Conservation (phyloP, 1,140 invertebrate genomes). For the Drosophila arawakana region DNA sequence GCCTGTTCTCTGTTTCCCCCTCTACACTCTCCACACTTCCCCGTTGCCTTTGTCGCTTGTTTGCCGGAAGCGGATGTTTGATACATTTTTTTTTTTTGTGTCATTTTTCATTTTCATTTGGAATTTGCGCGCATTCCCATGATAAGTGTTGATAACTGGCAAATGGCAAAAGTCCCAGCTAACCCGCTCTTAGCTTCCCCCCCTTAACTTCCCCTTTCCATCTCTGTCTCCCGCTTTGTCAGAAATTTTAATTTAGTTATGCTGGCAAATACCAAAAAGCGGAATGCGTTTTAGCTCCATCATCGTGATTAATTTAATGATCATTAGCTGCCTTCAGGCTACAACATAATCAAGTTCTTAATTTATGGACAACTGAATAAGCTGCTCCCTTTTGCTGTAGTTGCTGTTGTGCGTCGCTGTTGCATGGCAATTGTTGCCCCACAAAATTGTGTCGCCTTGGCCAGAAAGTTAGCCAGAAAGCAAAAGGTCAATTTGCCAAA, state of each 20-base stretch:
- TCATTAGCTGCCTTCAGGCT: conserved; percentile 11
- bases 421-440: conserved; percentile 21
- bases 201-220: background rate
- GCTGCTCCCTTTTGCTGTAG: conserved; percentile 8
- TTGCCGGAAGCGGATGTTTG: conserved; percentile 73
- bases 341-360: conserved; percentile 47
- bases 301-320: conserved; percentile 13
- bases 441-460: conserved; percentile 37
- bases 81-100: conserved; percentile 67
- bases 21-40: background rate
- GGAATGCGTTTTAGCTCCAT: conserved; percentile 1
- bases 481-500: conserved; percentile 75
- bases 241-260: conserved; percentile 62
- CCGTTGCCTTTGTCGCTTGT: conserved; percentile 8
- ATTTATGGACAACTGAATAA: conserved; percentile 44
- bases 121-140: conserved; percentile 31
- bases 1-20: background rate
- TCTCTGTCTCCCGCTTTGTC: background rate
- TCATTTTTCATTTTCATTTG: conserved; percentile 59
- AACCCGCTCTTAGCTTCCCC: background rate
- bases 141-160: conserved; percentile 59
- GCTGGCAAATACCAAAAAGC: conserved; percentile 8
- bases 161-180: background rate
- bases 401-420: conserved; percentile 5
- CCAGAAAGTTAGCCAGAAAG: conserved; percentile 19